A percentile compares a stretch with the other conserved stretches of the same genome.
phyloP scores from a whole-genome alignment of 1,140 invertebrate species.

The Aradophagus sp. region DNA sequence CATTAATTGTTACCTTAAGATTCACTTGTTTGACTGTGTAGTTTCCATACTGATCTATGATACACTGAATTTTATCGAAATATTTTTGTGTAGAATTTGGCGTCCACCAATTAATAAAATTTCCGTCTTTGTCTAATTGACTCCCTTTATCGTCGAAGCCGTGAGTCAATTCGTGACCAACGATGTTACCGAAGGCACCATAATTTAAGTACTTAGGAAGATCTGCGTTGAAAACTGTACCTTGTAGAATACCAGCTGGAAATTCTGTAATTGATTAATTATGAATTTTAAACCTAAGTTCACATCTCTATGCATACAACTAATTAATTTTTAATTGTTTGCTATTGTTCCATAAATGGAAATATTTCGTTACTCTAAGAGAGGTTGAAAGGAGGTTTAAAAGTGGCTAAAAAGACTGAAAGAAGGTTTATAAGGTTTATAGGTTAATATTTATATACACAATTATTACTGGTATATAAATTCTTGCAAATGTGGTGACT shows the following conservation, averaged over 20 bases:
- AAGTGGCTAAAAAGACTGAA: too few relatives aligned
- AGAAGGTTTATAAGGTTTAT: too few relatives aligned
- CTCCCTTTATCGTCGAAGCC: constrained; percentile 93
- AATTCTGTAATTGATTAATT: constrained; percentile 83
- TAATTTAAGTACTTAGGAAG: constrained; percentile 94
- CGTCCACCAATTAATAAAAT: constrained; percentile 90
- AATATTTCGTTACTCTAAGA: too few relatives aligned
- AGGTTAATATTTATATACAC: too few relatives aligned
- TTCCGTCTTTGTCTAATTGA: constrained; percentile 93
- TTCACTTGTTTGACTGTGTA: constrained; percentile 82
- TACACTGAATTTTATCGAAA: constrained; percentile 85
- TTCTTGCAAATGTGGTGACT: too few relatives aligned
- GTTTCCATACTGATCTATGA: constrained; percentile 91
- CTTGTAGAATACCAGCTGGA: constrained; percentile 93
- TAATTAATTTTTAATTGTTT: too few relatives aligned
- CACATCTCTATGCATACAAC: too few relatives aligned
- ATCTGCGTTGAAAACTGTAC: constrained; percentile 88
- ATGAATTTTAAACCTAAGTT: too few relatives aligned
- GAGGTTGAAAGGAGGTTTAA: too few relatives aligned
- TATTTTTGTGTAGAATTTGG: constrained; percentile 84
- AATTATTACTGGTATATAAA: too few relatives aligned
- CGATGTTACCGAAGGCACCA: constrained; percentile 92
- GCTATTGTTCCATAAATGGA: too few relatives aligned
- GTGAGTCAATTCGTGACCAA: constrained; percentile 95
- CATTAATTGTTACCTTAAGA: constrained; percentile 83